Evolutionary conservation across 2,888 invertebrate genomes (phyloP), one percentile per base, ranked within the genome.

Genomic region (Oxycera nigricornis): DNA sequence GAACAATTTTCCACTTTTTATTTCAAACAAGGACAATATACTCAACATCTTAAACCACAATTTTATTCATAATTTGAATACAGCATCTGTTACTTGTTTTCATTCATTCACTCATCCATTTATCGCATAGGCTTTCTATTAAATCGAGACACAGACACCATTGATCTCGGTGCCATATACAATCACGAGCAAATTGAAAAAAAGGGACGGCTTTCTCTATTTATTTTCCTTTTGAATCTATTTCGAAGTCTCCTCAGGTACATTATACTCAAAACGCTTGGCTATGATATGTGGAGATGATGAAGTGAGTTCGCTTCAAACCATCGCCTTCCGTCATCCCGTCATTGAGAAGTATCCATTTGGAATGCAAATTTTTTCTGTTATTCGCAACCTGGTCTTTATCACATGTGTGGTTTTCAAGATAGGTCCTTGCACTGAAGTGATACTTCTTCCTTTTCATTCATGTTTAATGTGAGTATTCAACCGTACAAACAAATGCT

Each of bases 381-480:
- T 24, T 24, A 24, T 65, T 65, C 14, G n/a, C 55, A 30, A 30
- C 31, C 14, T 70, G 20, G 35, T 24, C 22, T 31, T 52, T 70
- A 50, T 50, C 24, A 20, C 22, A 55, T 70, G 70, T n/a, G n/a
- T 26, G 52, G 70, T 70, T 52, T 30, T 55, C 6, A 55, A 30
- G 55, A 70, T 41, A 70, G 70, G 70, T 70, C 70, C 70, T 70
- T 70, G 70, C 70, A 52, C 70, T 31, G 22, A 31, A 52, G 55
- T 52, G 52, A 70, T 70, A 55, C 22, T 70, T 31, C 70, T 55
- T 52, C 67, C 67, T 68, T 28, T 31, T 20, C 35, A 70, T 70
- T 52, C 52, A 70, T 55, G 7, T 70, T 70, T 70, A 70, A 70
- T 70, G 70, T 55, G 70, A 35, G 52, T 55, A 70, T 70, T 70